Conservation (phyloP, 2,797 vertebrate genomes). For the Cebuella pygmaea region DNA sequence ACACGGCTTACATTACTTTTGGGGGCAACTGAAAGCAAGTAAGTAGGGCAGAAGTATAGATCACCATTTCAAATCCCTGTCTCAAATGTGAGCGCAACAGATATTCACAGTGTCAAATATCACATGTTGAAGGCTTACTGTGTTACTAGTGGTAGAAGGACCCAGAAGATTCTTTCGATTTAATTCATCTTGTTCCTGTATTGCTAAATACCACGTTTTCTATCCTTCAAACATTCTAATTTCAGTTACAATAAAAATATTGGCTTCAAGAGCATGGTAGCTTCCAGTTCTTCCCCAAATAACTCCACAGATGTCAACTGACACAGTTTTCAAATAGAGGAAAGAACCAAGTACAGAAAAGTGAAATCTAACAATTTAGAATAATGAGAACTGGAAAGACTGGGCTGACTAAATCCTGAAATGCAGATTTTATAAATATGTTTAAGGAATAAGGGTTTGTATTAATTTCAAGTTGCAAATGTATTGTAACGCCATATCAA, state of each 20-base stretch:
- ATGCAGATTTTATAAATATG: neutral
- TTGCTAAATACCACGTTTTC: neutral
- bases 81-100: neutral
- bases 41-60: neutral
- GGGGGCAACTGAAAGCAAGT: neutral
- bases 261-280: neutral
- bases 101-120: neutral
- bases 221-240: neutral
- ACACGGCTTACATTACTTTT: neutral
- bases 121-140: neutral
- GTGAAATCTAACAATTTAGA: neutral
- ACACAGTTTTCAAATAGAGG: neutral
- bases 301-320: neutral
- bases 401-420: neutral
- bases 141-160: neutral
- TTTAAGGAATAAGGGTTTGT: neutral
- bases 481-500: neutral
- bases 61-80: neutral
- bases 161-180: neutral
- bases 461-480: constrained; percentile 13
- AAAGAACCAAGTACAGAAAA: neutral
- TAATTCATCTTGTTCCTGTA: neutral
- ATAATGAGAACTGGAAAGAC: neutral
- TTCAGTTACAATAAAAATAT: constrained; percentile 1
- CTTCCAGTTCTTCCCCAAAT: neutral